Conservation (phyloP, 2,113 vertebrate species). For the Bagarius yarrelli region DNA sequence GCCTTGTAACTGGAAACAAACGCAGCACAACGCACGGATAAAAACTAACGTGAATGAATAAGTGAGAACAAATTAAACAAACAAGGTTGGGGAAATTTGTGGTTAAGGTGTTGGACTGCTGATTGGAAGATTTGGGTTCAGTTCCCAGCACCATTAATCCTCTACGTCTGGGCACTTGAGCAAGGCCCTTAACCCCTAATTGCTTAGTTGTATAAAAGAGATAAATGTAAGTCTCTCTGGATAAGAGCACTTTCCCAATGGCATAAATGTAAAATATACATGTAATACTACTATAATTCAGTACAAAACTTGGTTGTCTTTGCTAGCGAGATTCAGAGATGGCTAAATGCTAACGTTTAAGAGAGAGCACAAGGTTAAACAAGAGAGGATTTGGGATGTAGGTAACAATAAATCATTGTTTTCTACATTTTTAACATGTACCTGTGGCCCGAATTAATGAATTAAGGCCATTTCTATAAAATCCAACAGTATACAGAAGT, state of each 20-base stretch:
- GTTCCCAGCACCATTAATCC: no score
- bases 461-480: neutral
- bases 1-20: constrained; percentile 6
- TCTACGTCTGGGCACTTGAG: no score
- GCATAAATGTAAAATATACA: no score
- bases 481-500: neutral
- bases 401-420: neutral
- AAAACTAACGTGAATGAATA: neutral
- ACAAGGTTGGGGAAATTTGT: no score
- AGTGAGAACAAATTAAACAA: neutral
- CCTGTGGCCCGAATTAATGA: neutral
- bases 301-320: neutral
- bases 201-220: no score
- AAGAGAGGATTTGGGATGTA: neutral
- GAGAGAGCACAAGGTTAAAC: neutral
- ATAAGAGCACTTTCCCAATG: no score
- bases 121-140: no score
- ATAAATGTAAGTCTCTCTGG: no score
- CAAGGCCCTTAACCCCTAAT: no score
- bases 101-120: no score
- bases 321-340: neutral
- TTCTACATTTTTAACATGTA: neutral
- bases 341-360: no score
- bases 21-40: neutral
- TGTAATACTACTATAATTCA: no score